These are phyloP conservation scores for Chionis minor DNA, from an alignment of 2,113 vertebrate genomes.

Conservation along the genomic window DNA sequence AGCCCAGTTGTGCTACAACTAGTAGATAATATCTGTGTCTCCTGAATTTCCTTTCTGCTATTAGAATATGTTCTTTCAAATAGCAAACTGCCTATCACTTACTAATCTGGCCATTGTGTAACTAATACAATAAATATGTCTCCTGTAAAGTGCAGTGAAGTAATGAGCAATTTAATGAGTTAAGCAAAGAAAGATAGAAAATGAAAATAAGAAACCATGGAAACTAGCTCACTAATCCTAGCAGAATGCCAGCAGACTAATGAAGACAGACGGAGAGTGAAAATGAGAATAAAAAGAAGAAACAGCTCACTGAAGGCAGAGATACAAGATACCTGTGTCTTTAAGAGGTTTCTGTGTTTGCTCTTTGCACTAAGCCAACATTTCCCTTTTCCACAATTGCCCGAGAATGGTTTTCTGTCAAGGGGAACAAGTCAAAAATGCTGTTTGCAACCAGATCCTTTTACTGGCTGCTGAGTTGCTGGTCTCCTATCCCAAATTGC, in stretches of 20 bases:
- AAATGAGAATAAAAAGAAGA: conserved; percentile 64
- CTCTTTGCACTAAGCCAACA: neutral
- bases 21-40: conserved; percentile 64
- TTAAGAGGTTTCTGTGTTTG: conserved; percentile 35
- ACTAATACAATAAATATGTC: conserved; percentile 78
- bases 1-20: conserved; percentile 59
- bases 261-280: conserved; percentile 73
- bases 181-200: conserved; percentile 76
- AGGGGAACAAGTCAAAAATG: neutral
- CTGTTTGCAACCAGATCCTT: neutral
- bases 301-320: conserved; percentile 27
- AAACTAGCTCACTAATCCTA: conserved; percentile 73
- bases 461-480: neutral
- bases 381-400: neutral
- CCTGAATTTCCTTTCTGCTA: conserved; percentile 63
- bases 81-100: conserved; percentile 70
- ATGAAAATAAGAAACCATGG: conserved; percentile 78
- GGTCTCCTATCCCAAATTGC: neutral
- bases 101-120: conserved; percentile 74
- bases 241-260: conserved; percentile 71
- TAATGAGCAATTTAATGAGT: conserved; percentile 77
- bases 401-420: neutral
- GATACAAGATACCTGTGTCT: conserved; percentile 13
- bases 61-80: conserved; percentile 65
- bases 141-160: conserved; percentile 74